Base-by-base conservation (phyloP, 2,888 invertebrate genomes). In the Agapostemon virescens region DNA sequence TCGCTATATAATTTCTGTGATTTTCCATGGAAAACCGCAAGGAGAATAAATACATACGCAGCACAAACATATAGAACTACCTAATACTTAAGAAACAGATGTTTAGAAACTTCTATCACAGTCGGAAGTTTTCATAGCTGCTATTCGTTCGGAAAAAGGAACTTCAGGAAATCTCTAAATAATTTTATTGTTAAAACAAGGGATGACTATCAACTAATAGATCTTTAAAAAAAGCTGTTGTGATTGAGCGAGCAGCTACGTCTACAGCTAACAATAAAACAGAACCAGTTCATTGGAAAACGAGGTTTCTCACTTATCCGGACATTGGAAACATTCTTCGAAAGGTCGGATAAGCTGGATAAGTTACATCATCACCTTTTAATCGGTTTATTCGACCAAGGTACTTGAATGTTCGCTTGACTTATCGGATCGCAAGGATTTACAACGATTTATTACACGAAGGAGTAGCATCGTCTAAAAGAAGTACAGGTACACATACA, bases 361-460 rank as follows among this genome's bases (percentile, higher is more conserved):
- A 55, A 26, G 26, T 26, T 26, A 61, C 30, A 33, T 30, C 20
- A 33, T 11, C 20, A 33, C 61, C 30, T 61, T 33, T 9, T 61
- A 61, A 61, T 33, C 61, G 61, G 61, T 20, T 61, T 61, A 61
- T 33, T 61, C 61, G 33, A 20, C 61, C 58, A 4, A 30, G 30
- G 33, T 33, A 20, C 61, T 33, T 20, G 33, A 20, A 61, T 20
- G 11, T 33, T 61, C 61, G 20, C 61, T 61, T 4, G 61, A 61
- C 61, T 61, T 61, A 33, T 61, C 33, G 20, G 11, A 61, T 33
- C 61, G 9, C 30, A 20, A 20, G 20, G 61, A 33, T 61, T 61
- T 61, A n/a, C n/a, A n/a, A n/a, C n/a, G n/a, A n/a, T n/a, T n/a
- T n/a, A n/a, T n/a, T n/a, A n/a, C n/a, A n/a, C n/a, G n/a, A n/a